A percentile compares a stretch with the other conserved stretches of the same genome.
phyloP scores from a whole-genome alignment of 1,140 invertebrate genomes.

The Meteorus sp. region DNA sequence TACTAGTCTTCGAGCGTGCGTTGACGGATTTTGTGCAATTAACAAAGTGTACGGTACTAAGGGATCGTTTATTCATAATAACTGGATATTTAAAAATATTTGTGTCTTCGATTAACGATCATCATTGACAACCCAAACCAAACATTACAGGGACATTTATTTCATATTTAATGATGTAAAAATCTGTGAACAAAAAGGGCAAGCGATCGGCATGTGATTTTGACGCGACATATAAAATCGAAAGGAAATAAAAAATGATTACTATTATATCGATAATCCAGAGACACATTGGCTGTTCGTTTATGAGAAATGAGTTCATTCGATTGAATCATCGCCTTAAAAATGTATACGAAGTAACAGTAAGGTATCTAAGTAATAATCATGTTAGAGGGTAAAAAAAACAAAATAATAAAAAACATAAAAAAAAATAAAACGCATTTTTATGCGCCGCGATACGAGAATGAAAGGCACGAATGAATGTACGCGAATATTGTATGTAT shows the following conservation, averaged over 20 bases:
- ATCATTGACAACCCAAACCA: too few relatives aligned
- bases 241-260: too few relatives aligned
- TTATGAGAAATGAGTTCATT: slow-evolving; percentile 55
- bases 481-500: slow-evolving; percentile 5
- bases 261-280: slow-evolving; percentile 38
- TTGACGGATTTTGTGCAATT: slow-evolving; percentile 28
- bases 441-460: slow-evolving; percentile 52
- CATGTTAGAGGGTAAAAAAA: slow-evolving; percentile 55
- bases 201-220: neutral
- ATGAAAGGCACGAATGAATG: slow-evolving; percentile 30
- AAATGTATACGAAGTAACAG: slow-evolving; percentile 62
- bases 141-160: neutral
- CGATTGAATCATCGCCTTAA: slow-evolving; percentile 63
- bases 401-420: too few relatives aligned
- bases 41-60: neutral
- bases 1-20: slow-evolving; percentile 26
- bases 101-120: neutral
- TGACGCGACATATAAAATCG: neutral
- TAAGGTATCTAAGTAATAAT: slow-evolving; percentile 61
- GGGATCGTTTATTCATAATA: neutral
- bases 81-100: neutral
- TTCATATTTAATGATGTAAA: neutral
- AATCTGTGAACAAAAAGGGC: neutral
- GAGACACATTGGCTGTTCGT: slow-evolving; percentile 57
- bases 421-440: slow-evolving; percentile 42